These are phyloP conservation scores for Heliconius cydno DNA, from an alignment of 2,888 invertebrate species.

Conservation along the genomic window DNA sequence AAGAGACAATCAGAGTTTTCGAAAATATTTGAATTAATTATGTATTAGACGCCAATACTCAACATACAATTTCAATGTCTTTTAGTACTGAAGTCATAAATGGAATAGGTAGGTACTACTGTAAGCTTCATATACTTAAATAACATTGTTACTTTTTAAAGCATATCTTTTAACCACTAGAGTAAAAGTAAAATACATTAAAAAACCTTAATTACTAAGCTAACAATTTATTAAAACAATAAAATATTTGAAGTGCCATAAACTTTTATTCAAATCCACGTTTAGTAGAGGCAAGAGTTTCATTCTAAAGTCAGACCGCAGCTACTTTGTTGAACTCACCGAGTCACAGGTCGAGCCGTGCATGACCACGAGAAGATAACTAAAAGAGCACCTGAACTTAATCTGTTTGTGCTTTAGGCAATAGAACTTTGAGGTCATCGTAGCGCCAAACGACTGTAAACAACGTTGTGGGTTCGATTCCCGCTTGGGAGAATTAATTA, in stretches of 20 bases:
- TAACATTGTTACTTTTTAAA: too few species aligned
- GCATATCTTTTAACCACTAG: too few species aligned
- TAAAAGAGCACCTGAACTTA: neutral
- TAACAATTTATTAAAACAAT: neutral
- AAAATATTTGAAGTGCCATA: neutral
- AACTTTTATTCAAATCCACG: neutral
- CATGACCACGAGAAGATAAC: neutral
- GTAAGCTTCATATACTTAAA: too few species aligned
- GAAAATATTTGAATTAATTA: neutral
- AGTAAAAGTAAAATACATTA: too few species aligned
- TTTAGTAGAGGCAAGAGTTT: neutral
- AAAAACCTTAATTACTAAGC: too few species aligned
- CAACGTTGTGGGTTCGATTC: neutral
- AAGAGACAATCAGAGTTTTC: neutral
- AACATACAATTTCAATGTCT: neutral
- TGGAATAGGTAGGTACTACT: too few species aligned
- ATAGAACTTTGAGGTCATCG: neutral
- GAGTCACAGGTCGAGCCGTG: slow-evolving; percentile 20
- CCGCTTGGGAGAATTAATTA: neutral
- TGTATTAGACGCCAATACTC: neutral
- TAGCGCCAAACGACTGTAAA: neutral
- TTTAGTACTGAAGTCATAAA: neutral
- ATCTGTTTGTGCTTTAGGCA: neutral
- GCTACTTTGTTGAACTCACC: slow-evolving; percentile 18
- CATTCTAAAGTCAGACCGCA: slow-evolving; percentile 6